Conservation (phyloP, 1,140 invertebrate genomes). For the Procambarus clarkii region DNA sequence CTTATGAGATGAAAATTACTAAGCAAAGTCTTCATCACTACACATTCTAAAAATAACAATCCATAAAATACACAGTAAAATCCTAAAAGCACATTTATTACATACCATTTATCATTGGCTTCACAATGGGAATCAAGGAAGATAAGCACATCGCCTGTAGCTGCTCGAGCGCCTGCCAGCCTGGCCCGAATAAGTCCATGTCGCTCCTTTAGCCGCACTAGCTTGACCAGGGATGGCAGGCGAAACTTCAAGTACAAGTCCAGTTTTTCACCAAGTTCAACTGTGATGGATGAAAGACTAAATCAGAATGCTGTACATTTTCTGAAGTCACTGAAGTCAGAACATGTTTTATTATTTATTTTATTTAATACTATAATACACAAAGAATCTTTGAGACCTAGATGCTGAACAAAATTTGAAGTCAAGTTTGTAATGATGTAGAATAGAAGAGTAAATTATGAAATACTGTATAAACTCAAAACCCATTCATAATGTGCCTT, state of each 20-base stretch:
- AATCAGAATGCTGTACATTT: too few species aligned
- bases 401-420: too few species aligned
- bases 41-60: too few species aligned
- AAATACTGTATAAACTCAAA: too few species aligned
- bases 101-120: conserved; percentile 73
- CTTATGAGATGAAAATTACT: too few species aligned
- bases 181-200: conserved; percentile 91
- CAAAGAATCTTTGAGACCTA: too few species aligned
- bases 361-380: neutral
- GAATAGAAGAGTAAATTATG: too few species aligned
- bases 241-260: conserved; percentile 84
- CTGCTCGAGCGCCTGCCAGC: conserved; percentile 85
- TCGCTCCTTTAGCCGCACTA: conserved; percentile 86
- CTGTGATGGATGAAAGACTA: conserved; percentile 74
- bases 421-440: too few species aligned
- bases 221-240: conserved; percentile 81
- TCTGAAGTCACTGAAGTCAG: too few species aligned
- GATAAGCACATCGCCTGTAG: conserved; percentile 89
- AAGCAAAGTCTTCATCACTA: too few species aligned
- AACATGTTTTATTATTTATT: neutral
- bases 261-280: conserved; percentile 84
- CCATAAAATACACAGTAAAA: too few species aligned
- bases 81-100: neutral
- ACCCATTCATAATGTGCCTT: too few species aligned
- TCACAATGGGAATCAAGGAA: conserved; percentile 98